Percentiles rank a stretch among this genome's conserved stretches.
Evolutionary conservation across 2,113 vertebrate species (phyloP).

Genomic region (Gulo gulo): DNA sequence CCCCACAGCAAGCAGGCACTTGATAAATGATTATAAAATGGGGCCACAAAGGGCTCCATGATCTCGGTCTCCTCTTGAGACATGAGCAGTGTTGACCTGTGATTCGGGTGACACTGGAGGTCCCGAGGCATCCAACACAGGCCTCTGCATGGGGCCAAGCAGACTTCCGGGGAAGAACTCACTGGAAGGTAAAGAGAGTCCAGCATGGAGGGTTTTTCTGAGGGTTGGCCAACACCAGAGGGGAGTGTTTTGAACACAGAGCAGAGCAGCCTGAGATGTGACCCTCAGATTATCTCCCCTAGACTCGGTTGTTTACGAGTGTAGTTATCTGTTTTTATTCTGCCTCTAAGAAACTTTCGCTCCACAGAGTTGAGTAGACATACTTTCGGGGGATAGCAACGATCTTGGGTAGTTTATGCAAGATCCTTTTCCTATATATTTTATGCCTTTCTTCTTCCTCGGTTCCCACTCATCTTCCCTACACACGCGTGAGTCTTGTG

Average conservation of each 20-base stretch:
- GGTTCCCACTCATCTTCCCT: neutral
- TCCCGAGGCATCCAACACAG: neutral
- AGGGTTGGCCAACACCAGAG: neutral
- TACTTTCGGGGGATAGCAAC: neutral
- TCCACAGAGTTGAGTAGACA: neutral
- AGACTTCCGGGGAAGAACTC: neutral
- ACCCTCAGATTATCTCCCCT: neutral
- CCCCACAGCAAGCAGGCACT: neutral
- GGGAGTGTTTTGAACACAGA: neutral
- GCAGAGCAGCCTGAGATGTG: neutral
- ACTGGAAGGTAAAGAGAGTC: neutral
- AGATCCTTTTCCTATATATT: neutral
- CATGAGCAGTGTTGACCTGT: neutral
- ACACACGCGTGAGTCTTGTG: neutral
- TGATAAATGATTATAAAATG: neutral
- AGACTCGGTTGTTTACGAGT: neutral
- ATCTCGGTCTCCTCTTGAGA: neutral
- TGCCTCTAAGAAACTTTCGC: neutral
- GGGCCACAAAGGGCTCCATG: rapidly evolving
- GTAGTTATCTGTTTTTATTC: neutral
- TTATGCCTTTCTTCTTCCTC: neutral
- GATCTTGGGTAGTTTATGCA: neutral
- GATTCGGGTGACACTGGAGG: neutral
- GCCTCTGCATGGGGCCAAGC: neutral
- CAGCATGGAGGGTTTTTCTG: neutral